Evolutionary conservation across 1,140 invertebrate genomes (phyloP), one percentile per base, ranked within the genome.

Genomic region (Lamellibrachia luymesi): DNA sequence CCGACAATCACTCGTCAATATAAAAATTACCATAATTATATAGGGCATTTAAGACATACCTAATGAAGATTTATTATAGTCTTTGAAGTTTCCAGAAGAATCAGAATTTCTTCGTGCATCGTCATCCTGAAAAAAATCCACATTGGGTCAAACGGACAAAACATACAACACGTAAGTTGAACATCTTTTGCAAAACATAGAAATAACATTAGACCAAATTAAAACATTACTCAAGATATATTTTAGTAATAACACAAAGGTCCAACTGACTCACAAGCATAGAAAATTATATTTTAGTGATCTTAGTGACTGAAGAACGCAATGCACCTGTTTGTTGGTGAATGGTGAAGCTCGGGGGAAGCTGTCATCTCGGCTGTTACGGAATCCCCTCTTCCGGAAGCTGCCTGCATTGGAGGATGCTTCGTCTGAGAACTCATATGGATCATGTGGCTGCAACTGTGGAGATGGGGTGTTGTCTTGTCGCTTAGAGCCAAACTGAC

Each of bases 391-490:
- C 49, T 52, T 89, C n/a, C 94, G 93, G 17, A 95, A 94, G 17
- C 94, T 95, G 27, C 94, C 94, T 10, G 95, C 95, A 93, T 95
- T 95, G 38, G 94, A 94, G 13, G 95, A 96, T n/a, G 95, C 94
- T 89, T 96, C 96, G 89, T 96, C 95, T 50, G 95, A 95, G 94
- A 96, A 96, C 80, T 95, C 95, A 91, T 96, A 96, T 2, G 95
- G 95, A 93, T 96, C 96, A 27, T 95, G 94, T 8, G 93, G 50
- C 38, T 27, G 50, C 49, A 25, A 25, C 50, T 90, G 90, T 10
- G 51, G 89, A 8, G 50, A 56, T 17, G 50, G 80, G 17, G 64
- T 50, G 92, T 90, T 89, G 56, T 93, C 52, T 17, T 64, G 49
- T 27, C 49, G 49, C 56, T 89, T 52, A 10, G 27, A 38, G 64